phyloP scores from a whole-genome alignment of 2,797 vertebrate genomes.

The Scyliorhinus canicula region DNA sequence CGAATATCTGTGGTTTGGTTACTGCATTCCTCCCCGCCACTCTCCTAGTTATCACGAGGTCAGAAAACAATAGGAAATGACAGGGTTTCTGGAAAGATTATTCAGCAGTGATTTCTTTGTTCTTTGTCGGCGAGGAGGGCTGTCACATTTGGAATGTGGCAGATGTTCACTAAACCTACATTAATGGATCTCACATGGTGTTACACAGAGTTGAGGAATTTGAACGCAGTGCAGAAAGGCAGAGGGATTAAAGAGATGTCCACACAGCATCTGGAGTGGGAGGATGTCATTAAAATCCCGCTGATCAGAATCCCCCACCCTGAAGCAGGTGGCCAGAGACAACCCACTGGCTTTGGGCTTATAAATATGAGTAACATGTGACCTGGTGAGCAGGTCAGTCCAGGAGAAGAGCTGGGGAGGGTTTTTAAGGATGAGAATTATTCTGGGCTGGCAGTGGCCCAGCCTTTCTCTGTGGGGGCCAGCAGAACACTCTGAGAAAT shows the following conservation, averaged over 20 bases:
- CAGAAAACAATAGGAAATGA: background rate
- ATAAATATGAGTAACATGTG: background rate
- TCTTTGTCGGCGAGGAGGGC: background rate
- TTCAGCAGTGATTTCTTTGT: background rate
- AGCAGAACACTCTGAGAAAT: no score
- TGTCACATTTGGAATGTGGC: slow-evolving; percentile 5
- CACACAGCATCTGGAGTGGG: background rate
- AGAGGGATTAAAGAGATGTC: background rate
- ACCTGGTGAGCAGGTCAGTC: background rate
- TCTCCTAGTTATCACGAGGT: background rate
- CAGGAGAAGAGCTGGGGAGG: background rate
- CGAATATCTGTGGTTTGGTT: background rate
- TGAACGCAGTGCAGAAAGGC: background rate
- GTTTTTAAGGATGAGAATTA: background rate
- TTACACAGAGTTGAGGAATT: background rate
- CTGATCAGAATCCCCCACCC: background rate
- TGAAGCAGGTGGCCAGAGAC: background rate
- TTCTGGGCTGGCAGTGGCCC: background rate
- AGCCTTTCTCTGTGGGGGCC: no score
- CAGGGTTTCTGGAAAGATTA: background rate
- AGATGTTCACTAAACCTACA: background rate
- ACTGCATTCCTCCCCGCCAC: background rate
- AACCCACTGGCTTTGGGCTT: background rate
- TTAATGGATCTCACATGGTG: background rate
- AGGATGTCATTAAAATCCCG: background rate